These are phyloP conservation scores for Cydia pomonella DNA, from an alignment of 1,140 invertebrate species.

Conservation along the genomic window DNA sequence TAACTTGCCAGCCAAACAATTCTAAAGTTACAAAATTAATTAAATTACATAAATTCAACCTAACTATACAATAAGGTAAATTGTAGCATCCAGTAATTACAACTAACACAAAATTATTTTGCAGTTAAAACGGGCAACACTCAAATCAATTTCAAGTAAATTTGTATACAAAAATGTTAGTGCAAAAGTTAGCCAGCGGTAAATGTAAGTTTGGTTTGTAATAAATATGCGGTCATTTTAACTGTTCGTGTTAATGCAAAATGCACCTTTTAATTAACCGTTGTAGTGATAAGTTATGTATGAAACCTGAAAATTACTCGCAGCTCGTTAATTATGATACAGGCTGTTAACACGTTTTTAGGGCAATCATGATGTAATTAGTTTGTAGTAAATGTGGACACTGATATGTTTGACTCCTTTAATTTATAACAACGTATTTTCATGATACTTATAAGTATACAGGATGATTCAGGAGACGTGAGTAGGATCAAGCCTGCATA, in stretches of 20 bases:
- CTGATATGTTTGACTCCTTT: neutral
- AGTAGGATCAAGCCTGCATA: too few species aligned
- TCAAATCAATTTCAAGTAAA: neutral
- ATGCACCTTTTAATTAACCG: slow-evolving; percentile 8
- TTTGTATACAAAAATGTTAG: neutral
- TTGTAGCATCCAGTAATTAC: neutral
- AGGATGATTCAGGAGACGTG: too few species aligned
- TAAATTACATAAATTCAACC: neutral
- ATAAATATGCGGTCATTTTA: neutral
- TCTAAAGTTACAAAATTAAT: too few species aligned
- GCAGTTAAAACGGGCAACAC: neutral
- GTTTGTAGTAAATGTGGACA: neutral
- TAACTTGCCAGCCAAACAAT: too few species aligned
- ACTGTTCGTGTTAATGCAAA: neutral
- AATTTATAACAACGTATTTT: neutral
- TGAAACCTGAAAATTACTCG: neutral
- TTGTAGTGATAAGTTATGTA: neutral
- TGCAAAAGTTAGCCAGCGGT: neutral
- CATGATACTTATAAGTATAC: too few species aligned
- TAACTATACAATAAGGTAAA: neutral
- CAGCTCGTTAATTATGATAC: neutral
- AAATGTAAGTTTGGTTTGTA: neutral
- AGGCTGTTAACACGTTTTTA: slow-evolving; percentile 6
- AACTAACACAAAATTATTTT: neutral
- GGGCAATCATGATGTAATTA: neutral